Base-by-base conservation (phyloP, 2,113 vertebrate genomes). In the Cyprinodon variegatus region DNA sequence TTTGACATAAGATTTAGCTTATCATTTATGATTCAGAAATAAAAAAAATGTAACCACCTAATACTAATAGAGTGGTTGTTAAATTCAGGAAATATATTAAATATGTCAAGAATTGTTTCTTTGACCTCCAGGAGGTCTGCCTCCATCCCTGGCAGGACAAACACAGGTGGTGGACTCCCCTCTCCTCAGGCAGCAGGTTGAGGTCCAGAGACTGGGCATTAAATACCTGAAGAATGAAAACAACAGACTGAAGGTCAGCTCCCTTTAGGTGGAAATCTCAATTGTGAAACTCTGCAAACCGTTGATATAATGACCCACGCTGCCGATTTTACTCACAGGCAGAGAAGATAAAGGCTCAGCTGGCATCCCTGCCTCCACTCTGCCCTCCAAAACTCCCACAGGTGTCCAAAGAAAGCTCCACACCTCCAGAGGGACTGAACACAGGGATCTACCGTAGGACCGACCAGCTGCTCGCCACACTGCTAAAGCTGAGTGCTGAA, bases 201-300 rank as follows among this genome's bases (percentile, higher is more conserved):
- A 96, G 0, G 95, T 94, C 6, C 93, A 98, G 86, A 93, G 96
- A 78, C 83, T 97, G 7, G 94, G 95, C 77, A 89, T 98, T 41
- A 96, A 95, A 61, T 95, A 95, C 85, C 96, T 98, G 10, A 96
- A 96, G 91, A 96, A 95, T 0, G 95, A 97, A 91, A 97, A 97
- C 83, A 96, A 95, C 91, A 77, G 93, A 45, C 95, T 98, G 14
- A 97, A 96, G 96, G 96, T 97, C 76, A 61, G 81, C 8, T 10
- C 4, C 3, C 61, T 36, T 61, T 13, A 50, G 15, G 11, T 11
- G 17, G 6, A 5, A 53, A 6, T 15, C 17, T 17, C 8, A 8
- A 29, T 15, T 10, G 9, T 46, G 53, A 38, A n/a, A 36, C 0
- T n/a, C 0, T 46, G 41, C 9, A 39, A 62, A 50, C 6, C 17